Base-by-base conservation (phyloP, 2,888 invertebrate species). In the Osmoderma eremita region DNA sequence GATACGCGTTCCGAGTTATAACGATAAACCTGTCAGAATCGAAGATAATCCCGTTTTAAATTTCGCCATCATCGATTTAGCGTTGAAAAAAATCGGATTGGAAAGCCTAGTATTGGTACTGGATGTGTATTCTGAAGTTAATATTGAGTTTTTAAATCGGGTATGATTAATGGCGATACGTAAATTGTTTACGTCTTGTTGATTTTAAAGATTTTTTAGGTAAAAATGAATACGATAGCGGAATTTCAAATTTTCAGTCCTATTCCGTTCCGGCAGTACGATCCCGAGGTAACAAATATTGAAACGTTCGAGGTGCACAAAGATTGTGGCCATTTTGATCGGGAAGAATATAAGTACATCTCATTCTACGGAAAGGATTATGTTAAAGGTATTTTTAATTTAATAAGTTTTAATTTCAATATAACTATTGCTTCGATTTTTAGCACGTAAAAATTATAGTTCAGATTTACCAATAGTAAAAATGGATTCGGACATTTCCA, bases 221-320 rank as follows among this genome's bases (percentile, higher is more conserved):
- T 96, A 10, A 89, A 97, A 68, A 96, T 98, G 94, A 98, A 97
- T 83, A 96, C 96, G 1, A 94, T 98, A 71, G 84, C 85, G 72
- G 91, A 91, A 72, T 91, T 89, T 82, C 97, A 97, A 85, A 89
- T 97, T 75, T 98, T 91, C 84, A 90, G 91, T 76, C 94, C 97
- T n/a, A 89, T 95, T 72, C 93, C 94, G 17, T 98, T 97, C 83
- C 88, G 91, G 75, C 93, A 95, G 78, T 96, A 91, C 84, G 88
- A 95, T 77, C 94, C 94, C 51, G 86, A 87, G 75, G 84, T 90
- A 72, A 70, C 79, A 0, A 73, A 77, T 63, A 65, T 72, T 12
- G 53, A 71, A 5, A 85, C 86, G 61, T 80, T 88, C 3, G 91
- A 93, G 73, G 86, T 91, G 17, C 89, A 90, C 78, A 91, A 91